Base-by-base conservation (phyloP, 2,113 vertebrate genomes). In the Pseudorasbora parva region DNA sequence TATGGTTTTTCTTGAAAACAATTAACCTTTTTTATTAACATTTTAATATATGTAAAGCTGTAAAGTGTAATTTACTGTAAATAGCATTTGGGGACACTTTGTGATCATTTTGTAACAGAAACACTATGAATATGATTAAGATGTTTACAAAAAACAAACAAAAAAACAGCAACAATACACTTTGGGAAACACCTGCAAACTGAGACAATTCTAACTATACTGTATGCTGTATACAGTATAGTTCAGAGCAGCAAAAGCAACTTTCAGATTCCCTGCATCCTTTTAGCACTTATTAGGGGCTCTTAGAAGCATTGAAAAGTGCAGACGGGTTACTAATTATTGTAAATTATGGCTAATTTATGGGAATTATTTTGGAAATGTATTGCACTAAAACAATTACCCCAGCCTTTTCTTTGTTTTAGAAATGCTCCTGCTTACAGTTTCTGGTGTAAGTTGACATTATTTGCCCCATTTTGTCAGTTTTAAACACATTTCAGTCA, bases 1-100 rank as follows among this genome's bases (percentile, higher is more conserved):
- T 86, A 59, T 64, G 47, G 88, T 82, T 89, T 89, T 88, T 87
- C 86, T 87, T 86, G 78, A 73, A 84, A 79, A 66, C 21, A 76
- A 51, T 71, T 74, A 45, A n/a, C 14, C 62, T 90, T 88, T 88
- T 87, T 91, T 89, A 90, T 90, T 86, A 87, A 85, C 83, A 43
- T 89, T 90, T 90, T 86, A 89, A 87, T 89, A 88, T 88, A 82
- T 93, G 92, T 93, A 93, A 94, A 94, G 91, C 88, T 94, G 92
- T 94, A 93, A 93, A 93, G 88, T 93, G 93, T 92, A 92, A 92
- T 92, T 91, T 90, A 93, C 89, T 94, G 93, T 94, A 94, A 92
- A 94, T 94, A 94, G 89, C 85, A 91, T 87, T 82, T 80, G 83
- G 88, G 90, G 75, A 91, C 85, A 87, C 92, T 94, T 94, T 90